Evolutionary conservation across 2,888 invertebrate genomes (phyloP).

Genomic region (Lasioglossum marginatum): DNA sequence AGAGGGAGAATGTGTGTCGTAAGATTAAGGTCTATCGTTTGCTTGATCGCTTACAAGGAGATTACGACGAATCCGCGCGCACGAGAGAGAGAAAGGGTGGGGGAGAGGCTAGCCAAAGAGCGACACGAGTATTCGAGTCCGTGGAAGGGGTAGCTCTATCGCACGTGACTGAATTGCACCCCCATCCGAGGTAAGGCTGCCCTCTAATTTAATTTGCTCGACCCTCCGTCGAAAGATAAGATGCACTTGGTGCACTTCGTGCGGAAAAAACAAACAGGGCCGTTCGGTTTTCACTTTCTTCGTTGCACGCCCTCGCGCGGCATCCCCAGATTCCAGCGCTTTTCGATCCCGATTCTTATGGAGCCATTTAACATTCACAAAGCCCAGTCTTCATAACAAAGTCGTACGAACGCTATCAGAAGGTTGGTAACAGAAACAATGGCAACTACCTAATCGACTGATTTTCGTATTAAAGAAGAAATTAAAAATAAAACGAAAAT

Average conservation of each 20-base stretch:
- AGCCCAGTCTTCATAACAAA: too few relatives aligned
- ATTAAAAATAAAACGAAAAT: too few relatives aligned
- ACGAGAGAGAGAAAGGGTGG: neutral
- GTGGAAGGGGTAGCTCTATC: conserved; percentile 28
- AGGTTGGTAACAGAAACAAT: too few relatives aligned
- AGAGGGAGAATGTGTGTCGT: conserved; percentile 2
- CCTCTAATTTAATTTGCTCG: conserved; percentile 70
- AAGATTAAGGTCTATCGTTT: conserved; percentile 35
- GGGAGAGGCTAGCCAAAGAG: conserved; percentile 28
- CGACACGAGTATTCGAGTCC: conserved; percentile 40
- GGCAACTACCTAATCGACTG: too few relatives aligned
- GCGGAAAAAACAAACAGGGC: conserved; percentile 65
- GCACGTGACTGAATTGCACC: conserved; percentile 64
- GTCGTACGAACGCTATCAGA: too few relatives aligned
- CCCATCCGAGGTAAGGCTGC: conserved; percentile 59
- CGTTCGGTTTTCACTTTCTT: conserved; percentile 39
- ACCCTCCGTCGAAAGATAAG: conserved; percentile 67
- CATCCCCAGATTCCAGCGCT: neutral
- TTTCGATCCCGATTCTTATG: neutral
- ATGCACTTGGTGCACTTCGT: conserved; percentile 69
- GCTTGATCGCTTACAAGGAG: conserved; percentile 42
- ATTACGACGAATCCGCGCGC: conserved; percentile 40
- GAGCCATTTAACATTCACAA: neutral
- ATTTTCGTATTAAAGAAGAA: too few relatives aligned
- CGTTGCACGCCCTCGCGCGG: conserved; percentile 6